phyloP scores from a whole-genome alignment of 2,113 vertebrate species.

The Callocephalon fimbriatum region DNA sequence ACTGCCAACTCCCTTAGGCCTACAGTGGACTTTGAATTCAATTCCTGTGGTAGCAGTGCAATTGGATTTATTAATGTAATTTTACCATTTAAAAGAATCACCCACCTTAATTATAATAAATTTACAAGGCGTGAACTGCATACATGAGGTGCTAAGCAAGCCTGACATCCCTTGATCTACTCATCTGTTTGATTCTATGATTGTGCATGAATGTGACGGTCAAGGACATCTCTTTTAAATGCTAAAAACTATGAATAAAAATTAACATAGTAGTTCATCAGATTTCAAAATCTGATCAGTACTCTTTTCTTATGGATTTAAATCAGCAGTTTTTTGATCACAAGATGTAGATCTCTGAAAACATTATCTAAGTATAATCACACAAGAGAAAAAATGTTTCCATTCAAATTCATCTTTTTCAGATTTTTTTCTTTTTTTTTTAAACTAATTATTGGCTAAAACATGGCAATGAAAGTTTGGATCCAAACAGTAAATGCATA shows the following conservation, averaged over 20 bases:
- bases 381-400: not conserved
- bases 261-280: not conserved
- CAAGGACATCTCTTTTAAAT: not conserved
- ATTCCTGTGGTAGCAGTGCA: not conserved
- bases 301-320: not conserved
- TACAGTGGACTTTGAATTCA: constrained; percentile 1
- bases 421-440: not conserved
- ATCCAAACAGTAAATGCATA: not conserved
- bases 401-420: not conserved
- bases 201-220: not conserved
- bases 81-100: not conserved
- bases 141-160: not conserved
- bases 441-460: not conserved
- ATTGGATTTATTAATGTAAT: constrained; percentile 3
- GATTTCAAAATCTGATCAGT: not conserved
- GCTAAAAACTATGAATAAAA: not conserved
- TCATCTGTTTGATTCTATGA: not conserved
- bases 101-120: not conserved
- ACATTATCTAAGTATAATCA: not conserved
- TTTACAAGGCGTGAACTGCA: not conserved
- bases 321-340: not conserved
- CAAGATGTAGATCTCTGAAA: not conserved
- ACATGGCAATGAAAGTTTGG: not conserved
- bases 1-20: not conserved
- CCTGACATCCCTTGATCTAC: not conserved